These are phyloP conservation scores for Monarcha castaneiventris DNA, from an alignment of 2,113 vertebrate species.

Conservation along the genomic window DNA sequence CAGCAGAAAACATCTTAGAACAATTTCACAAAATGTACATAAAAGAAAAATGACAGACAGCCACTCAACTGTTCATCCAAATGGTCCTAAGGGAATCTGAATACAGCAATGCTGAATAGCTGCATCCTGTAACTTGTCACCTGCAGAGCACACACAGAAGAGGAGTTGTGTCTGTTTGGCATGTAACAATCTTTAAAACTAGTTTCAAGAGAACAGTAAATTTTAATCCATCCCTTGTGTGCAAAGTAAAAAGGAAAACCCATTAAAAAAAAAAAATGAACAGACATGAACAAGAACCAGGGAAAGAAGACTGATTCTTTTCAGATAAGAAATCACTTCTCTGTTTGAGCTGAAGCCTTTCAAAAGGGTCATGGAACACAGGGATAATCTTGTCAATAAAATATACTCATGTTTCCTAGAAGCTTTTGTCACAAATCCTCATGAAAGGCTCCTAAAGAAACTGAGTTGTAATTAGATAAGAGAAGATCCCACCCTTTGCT, in stretches of 20 bases:
- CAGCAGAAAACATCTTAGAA: background rate
- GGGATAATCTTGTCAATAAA: conserved; percentile 2
- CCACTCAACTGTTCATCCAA: background rate
- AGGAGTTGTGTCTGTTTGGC: background rate
- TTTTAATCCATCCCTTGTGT: background rate
- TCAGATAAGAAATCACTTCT: background rate
- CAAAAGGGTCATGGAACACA: background rate
- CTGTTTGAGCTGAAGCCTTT: background rate
- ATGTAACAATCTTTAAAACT: background rate
- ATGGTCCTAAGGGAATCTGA: background rate
- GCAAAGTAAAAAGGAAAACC: background rate
- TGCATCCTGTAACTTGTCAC: background rate
- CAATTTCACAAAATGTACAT: background rate
- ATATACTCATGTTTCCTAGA: background rate
- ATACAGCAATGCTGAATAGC: background rate
- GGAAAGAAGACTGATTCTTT: background rate
- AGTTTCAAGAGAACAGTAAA: background rate
- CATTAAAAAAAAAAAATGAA: background rate
- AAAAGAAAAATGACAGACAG: background rate
- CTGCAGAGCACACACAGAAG: background rate
- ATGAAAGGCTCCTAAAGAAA: conserved; percentile 28
- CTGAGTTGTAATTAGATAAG: background rate
- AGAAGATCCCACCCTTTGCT: background rate
- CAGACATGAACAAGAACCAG: background rate
- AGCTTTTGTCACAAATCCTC: conserved; percentile 28